These are phyloP conservation scores for Parus major DNA, from an alignment of 2,113 vertebrate species.

Conservation along the genomic window DNA sequence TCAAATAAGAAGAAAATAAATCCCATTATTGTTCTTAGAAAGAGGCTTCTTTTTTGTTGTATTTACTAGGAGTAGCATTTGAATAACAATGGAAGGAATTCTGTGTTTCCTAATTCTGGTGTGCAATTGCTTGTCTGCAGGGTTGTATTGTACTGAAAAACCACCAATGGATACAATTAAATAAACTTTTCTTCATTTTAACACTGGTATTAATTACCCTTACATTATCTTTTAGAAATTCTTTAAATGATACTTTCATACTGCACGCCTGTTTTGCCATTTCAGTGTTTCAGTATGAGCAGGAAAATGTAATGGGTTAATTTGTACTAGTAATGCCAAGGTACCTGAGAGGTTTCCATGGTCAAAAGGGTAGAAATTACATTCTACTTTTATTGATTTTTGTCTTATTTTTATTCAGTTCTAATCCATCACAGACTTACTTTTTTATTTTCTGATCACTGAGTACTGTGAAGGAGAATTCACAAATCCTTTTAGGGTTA, in stretches of 20 bases:
- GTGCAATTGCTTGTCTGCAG: not conserved
- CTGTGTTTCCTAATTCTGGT: not conserved
- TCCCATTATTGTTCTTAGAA: rapidly evolving
- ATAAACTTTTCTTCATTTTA: not conserved
- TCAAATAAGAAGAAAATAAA: not conserved
- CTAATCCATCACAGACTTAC: not conserved
- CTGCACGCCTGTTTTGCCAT: not conserved
- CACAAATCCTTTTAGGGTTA: not conserved
- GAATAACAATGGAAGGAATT: not conserved
- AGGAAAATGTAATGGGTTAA: not conserved
- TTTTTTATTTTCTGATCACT: not conserved
- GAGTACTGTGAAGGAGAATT: not conserved
- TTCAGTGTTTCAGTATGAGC: not conserved
- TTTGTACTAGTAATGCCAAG: not conserved
- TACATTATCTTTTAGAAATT: not conserved
- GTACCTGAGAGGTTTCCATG: not conserved
- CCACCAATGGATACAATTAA: not conserved
- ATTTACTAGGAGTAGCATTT: not conserved
- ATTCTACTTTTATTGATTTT: not conserved
- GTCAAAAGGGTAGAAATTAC: not conserved
- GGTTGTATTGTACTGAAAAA: not conserved
- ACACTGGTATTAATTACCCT: not conserved
- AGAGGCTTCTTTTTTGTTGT: not conserved
- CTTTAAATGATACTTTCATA: not conserved
- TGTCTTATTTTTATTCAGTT: not conserved